These are phyloP conservation scores for Cebidichthys violaceus DNA, from an alignment of 2,113 vertebrate genomes.

Conservation along the genomic window DNA sequence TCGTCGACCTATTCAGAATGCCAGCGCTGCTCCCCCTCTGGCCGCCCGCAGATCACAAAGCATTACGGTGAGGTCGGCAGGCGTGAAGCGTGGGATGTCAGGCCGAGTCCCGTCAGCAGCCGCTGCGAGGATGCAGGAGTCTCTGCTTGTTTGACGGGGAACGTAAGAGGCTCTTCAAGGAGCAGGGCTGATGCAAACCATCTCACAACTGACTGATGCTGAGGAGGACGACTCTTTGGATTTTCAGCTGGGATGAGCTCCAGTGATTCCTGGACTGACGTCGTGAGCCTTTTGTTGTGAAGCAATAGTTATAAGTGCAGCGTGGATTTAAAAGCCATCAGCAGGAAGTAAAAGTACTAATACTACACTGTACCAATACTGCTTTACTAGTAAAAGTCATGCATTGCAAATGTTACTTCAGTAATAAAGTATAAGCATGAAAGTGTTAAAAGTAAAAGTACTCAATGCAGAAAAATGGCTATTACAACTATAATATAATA, in stretches of 20 bases:
- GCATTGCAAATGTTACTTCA: not conserved
- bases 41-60: constrained; percentile 3
- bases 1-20: not conserved
- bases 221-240: too few relatives aligned
- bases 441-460: not conserved
- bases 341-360: too few relatives aligned
- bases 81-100: not conserved
- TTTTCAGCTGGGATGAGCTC: too few relatives aligned
- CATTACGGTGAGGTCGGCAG: constrained; percentile 7
- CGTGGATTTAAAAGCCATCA: too few relatives aligned
- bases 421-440: not conserved
- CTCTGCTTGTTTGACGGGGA: not conserved
- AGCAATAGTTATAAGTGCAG: too few relatives aligned
- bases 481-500: too few relatives aligned
- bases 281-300: too few relatives aligned
- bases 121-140: not conserved
- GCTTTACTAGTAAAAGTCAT: too few relatives aligned
- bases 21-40: not conserved
- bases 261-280: too few relatives aligned
- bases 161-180: not conserved
- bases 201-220: too few relatives aligned
- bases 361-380: too few relatives aligned
- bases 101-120: not conserved
- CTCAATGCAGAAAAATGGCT: not conserved
- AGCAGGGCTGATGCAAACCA: not conserved